Evolutionary conservation across 1,140 invertebrate genomes (phyloP), one percentile per base, ranked within the genome.

Genomic region (Trichonephila inaurata): DNA sequence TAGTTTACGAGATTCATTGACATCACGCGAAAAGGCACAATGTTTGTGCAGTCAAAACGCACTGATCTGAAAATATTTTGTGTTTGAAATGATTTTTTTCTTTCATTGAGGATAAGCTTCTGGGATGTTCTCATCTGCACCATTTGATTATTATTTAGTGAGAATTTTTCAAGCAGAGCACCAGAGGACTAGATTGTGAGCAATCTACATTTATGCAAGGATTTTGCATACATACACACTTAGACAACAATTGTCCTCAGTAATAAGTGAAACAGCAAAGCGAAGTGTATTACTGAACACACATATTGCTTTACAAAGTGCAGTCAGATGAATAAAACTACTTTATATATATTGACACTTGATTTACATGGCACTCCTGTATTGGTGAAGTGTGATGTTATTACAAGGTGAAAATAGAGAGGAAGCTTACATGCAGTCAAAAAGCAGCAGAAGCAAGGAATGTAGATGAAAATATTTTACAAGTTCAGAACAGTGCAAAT

Each of bases 111-210:
- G 61, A 40, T 92, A 69, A 92, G 90, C 81, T 92, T 72, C 82
- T 81, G n/a, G 40, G 69, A 51, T 77, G 86, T 93, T 93, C 92
- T 72, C 24, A 82, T 58, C 85, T 82, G 92, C 86, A 93, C 64
- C 85, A 44, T 51, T 81, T 61, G 33, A 40, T 69, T 51, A 51
- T 51, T 51, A 51, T 51, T 51, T 51, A 82, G 66, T 33, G 10
- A 66, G 61, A 40, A 40, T 33, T 93, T 81, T 66, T 64, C 44
- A 62, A 69, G 66, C 64, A 92, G 92, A 93, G 92, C 92, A 93
- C 92, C 92, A 93, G 62, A 93, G 69, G 92, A 93, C 85, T 40
- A 93, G 58, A 58, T 85, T 81, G 85, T 93, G 92, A 93, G 92
- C 92, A 89, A 88, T 93, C 92, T 93, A 89, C 51, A 88, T 12